Evolutionary conservation across 2,888 invertebrate species (phyloP).

Genomic region (Caenorhabditis japonica): DNA sequence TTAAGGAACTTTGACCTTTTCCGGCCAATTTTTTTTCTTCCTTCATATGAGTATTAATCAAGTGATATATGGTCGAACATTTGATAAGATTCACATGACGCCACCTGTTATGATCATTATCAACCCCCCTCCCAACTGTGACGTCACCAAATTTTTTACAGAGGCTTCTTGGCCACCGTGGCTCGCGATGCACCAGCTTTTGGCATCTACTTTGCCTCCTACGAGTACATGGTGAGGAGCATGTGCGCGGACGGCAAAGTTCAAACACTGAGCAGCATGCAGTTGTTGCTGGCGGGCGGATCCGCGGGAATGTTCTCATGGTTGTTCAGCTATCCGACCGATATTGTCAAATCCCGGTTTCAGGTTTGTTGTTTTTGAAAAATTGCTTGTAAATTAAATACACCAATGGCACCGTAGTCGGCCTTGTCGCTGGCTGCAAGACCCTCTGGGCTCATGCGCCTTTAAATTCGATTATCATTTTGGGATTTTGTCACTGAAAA

Average conservation of each 20-base stretch:
- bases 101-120: slow-evolving; percentile 15
- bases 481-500: too few species aligned
- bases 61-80: too few species aligned
- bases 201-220: slow-evolving; percentile 88
- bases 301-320: slow-evolving; percentile 89
- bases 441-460: too few species aligned
- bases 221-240: slow-evolving; percentile 81
- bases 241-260: slow-evolving; percentile 71
- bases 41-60: too few species aligned
- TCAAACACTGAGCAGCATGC: slow-evolving; percentile 81
- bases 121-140: not conserved
- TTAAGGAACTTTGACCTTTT: too few species aligned
- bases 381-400: not conserved
- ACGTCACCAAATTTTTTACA: too few species aligned
- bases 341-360: slow-evolving; percentile 89
- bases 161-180: slow-evolving; percentile 72
- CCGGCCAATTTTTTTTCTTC: too few species aligned
- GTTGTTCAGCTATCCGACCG: slow-evolving; percentile 88
- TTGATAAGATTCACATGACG: too few species aligned
- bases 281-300: slow-evolving; percentile 87
- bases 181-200: slow-evolving; percentile 88
- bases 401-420: not conserved
- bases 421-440: not conserved
- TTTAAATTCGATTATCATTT: too few species aligned
- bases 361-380: slow-evolving; percentile 80